Percentiles rank a stretch among this genome's conserved stretches.
Evolutionary conservation across 2,888 invertebrate species (phyloP).

Genomic region (Deilephila porcellus): DNA sequence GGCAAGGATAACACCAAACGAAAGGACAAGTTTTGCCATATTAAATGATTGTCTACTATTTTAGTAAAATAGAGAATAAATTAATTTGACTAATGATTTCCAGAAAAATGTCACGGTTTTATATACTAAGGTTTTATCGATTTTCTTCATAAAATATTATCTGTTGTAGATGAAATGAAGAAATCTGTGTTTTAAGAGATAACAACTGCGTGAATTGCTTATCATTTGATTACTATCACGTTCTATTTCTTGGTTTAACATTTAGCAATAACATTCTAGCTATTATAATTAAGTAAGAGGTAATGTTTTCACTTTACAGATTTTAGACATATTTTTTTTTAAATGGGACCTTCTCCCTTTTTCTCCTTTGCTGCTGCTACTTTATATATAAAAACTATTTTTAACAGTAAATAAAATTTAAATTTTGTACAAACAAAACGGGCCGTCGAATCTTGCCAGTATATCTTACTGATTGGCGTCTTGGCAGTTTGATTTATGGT

Average conservation of each 20-base stretch:
- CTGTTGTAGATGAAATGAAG: background rate
- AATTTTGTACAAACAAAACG: background rate
- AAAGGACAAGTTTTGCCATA: constrained; percentile 3
- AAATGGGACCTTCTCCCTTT: too few species aligned
- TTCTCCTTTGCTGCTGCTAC: too few species aligned
- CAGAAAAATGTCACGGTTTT: background rate
- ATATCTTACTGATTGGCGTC: background rate
- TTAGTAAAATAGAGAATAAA: constrained; percentile 11
- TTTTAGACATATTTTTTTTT: too few species aligned
- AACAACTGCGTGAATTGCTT: constrained; percentile 1
- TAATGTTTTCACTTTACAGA: too few species aligned
- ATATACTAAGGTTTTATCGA: constrained; percentile 10
- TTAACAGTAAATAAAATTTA: too few species aligned
- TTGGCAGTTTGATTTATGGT: constrained; percentile 7
- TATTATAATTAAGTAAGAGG: background rate
- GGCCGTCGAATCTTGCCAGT: background rate
- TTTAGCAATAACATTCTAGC: background rate
- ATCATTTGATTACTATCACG: constrained; percentile 15
- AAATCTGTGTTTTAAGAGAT: background rate
- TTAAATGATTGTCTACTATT: background rate
- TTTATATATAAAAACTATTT: too few species aligned
- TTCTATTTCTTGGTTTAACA: background rate
- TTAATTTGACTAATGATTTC: background rate
- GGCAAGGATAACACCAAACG: constrained; percentile 3
- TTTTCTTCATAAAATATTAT: background rate